These are phyloP conservation scores for Thermophis baileyi DNA, from an alignment of 2,113 vertebrate species.

Conservation along the genomic window DNA sequence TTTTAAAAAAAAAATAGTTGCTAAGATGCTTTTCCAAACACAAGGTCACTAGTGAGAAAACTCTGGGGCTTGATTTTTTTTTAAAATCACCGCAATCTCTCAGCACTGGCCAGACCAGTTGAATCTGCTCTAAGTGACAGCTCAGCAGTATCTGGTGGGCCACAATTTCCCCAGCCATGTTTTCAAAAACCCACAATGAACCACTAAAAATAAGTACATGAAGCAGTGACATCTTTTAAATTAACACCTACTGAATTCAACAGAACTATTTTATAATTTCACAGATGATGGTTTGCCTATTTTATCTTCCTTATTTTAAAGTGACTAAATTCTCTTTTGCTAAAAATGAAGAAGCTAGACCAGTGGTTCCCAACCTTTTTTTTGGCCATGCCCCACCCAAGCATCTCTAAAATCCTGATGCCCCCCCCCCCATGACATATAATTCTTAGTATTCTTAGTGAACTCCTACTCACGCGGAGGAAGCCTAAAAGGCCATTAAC, in stretches of 20 bases:
- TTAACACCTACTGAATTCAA: neutral
- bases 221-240: neutral
- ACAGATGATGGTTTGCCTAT: neutral
- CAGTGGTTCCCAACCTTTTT: no score
- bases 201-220: neutral
- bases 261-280: neutral
- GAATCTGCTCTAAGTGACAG: neutral
- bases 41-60: neutral
- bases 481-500: no score
- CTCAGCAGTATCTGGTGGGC: neutral
- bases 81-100: neutral
- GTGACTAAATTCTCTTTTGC: neutral
- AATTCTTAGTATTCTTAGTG: no score
- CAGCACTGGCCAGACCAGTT: neutral
- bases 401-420: no score
- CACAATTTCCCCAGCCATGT: neutral
- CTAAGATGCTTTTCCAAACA: neutral
- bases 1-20: neutral
- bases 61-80: neutral
- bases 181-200: neutral
- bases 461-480: no score
- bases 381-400: no score
- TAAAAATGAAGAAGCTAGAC: neutral
- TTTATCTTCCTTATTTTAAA: neutral
- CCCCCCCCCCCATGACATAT: no score